Evolutionary conservation across 2,888 invertebrate genomes (phyloP).

Genomic region (Nomada fucata): DNA sequence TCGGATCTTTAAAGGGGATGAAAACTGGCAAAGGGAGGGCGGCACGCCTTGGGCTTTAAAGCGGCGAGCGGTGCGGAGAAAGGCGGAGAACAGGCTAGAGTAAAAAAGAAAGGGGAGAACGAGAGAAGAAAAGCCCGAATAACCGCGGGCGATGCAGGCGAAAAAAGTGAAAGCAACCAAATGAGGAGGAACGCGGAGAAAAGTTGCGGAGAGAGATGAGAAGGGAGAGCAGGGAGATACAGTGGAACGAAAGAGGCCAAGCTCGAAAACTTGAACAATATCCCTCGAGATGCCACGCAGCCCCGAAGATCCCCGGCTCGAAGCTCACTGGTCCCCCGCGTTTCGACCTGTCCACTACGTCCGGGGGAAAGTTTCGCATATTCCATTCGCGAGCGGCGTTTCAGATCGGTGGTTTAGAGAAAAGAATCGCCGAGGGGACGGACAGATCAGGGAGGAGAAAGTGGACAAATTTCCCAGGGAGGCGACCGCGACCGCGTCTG

Average conservation of each 20-base stretch:
- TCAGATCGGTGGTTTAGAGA: conserved; percentile 59
- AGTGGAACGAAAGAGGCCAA: conserved; percentile 60
- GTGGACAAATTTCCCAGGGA: conserved; percentile 27
- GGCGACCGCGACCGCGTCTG: conserved; percentile 18
- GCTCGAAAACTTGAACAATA: conserved; percentile 75
- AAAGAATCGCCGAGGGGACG: conserved; percentile 20
- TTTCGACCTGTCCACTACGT: conserved; percentile 56
- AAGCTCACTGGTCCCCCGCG: conserved; percentile 63
- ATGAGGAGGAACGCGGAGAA: conserved; percentile 38
- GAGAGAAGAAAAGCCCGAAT: conserved; percentile 39
- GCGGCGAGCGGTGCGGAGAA: neutral
- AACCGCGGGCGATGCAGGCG: conserved; percentile 58
- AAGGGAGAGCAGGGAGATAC: conserved; percentile 29
- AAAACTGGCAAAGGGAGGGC: conserved; percentile 19
- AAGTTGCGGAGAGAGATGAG: conserved; percentile 29
- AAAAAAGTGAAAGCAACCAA: conserved; percentile 59
- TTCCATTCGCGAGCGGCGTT: conserved; percentile 61
- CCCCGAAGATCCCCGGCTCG: conserved; percentile 68
- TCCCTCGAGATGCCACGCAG: conserved; percentile 72
- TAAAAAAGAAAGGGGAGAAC: neutral
- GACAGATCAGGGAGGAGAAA: neutral
- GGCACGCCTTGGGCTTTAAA: neutral
- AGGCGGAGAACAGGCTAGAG: neutral
- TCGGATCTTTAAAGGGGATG: conserved; percentile 43
- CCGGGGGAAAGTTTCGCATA: conserved; percentile 68